These are phyloP conservation scores for Atta texana DNA, from an alignment of 1,140 invertebrate genomes.

Conservation along the genomic window DNA sequence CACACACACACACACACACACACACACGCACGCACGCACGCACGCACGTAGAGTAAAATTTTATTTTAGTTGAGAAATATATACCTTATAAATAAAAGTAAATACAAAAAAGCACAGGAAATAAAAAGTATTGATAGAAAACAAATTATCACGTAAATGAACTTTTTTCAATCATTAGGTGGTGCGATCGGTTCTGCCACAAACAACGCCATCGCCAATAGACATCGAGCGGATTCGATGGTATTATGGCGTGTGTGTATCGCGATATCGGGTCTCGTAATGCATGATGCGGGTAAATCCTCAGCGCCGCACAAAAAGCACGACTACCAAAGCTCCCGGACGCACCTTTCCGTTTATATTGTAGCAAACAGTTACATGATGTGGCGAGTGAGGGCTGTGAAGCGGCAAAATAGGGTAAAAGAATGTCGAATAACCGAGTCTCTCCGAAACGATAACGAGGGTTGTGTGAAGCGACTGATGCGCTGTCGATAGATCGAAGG, in stretches of 20 bases:
- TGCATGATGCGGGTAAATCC: constrained; percentile 82
- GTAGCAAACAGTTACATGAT: constrained; percentile 74
- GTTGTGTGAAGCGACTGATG: background rate
- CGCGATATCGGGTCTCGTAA: constrained; percentile 76
- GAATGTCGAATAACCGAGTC: constrained; percentile 45
- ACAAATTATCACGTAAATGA: background rate
- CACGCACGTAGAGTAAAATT: background rate
- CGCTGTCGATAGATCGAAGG: background rate
- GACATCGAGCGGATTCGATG: constrained; percentile 68
- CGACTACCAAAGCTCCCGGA: constrained; percentile 80
- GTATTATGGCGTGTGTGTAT: constrained; percentile 67
- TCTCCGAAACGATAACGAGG: constrained; percentile 4
- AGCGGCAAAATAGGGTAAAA: constrained; percentile 36
- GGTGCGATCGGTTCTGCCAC: constrained; percentile 25
- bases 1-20: no score
- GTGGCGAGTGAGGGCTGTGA: constrained; percentile 7
- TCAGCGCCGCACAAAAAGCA: constrained; percentile 83
- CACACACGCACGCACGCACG: no score
- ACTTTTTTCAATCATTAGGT: constrained; percentile 21
- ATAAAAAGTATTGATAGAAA: background rate
- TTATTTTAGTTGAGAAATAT: background rate
- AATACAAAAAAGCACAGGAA: no score
- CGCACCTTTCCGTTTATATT: constrained; percentile 78
- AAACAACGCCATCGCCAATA: constrained; percentile 50
- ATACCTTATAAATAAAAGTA: no score